These are phyloP conservation scores for Zaprionus camerounensis DNA, from an alignment of 1,140 invertebrate species.

Conservation along the genomic window DNA sequence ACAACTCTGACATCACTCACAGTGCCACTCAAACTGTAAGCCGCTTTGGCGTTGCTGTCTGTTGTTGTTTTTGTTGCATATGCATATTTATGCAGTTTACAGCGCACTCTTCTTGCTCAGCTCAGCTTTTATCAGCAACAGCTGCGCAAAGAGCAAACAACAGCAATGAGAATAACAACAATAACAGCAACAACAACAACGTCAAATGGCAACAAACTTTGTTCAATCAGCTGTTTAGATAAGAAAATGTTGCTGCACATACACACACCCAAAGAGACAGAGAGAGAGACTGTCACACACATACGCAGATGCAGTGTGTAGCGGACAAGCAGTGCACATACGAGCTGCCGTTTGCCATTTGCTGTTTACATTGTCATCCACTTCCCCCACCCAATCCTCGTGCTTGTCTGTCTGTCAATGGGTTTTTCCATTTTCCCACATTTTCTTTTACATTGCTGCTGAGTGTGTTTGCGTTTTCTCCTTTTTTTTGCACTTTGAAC, in stretches of 20 bases:
- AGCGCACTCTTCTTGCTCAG: conserved; percentile 25
- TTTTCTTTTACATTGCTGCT: background rate
- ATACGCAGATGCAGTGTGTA: background rate
- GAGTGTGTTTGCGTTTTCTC: background rate
- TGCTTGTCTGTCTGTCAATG: background rate
- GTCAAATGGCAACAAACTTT: conserved; percentile 64
- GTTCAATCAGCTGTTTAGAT: conserved; percentile 63
- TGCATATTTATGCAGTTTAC: conserved; percentile 36
- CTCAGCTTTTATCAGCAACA: conserved; percentile 33
- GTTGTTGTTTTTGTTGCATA: conserved; percentile 1
- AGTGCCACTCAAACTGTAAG: conserved; percentile 1
- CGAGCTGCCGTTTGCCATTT: conserved; percentile 7
- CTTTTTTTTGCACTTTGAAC: conserved; percentile 2
- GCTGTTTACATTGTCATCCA: background rate
- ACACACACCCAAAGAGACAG: too few relatives aligned
- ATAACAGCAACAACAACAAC: conserved; percentile 28
- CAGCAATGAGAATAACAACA: too few relatives aligned
- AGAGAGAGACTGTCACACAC: conserved; percentile 6
- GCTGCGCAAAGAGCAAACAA: conserved; percentile 40
- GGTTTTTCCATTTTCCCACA: conserved; percentile 1
- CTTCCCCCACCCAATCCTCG: background rate
- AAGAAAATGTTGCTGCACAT: conserved; percentile 8
- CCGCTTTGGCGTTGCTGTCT: background rate
- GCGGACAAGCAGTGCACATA: background rate
- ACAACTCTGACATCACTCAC: background rate